phyloP scores from a whole-genome alignment of 1,140 invertebrate species.

The Eciton burchellii region DNA sequence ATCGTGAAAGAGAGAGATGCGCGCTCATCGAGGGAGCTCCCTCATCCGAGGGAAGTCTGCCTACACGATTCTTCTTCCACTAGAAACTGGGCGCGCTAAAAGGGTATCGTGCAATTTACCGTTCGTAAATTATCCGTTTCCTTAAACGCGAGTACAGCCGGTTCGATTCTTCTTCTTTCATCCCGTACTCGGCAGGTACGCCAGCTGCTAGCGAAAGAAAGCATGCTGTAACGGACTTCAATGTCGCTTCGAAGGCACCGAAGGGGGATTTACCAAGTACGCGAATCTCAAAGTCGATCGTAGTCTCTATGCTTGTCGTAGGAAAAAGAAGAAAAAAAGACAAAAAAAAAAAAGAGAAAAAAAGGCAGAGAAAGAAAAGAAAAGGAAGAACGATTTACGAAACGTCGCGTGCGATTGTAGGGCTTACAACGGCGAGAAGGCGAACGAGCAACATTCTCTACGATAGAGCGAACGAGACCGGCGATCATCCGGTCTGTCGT shows the following conservation, averaged over 20 bases:
- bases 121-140: conserved; percentile 21
- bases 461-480: conserved; percentile 24
- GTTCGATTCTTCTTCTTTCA: neutral
- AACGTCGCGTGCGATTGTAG: conserved; percentile 35
- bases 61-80: conserved; percentile 17
- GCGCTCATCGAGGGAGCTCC: neutral
- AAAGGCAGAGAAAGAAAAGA: no score
- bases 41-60: neutral
- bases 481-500: conserved; percentile 25
- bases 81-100: conserved; percentile 17
- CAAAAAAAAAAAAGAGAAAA: no score
- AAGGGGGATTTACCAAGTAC: conserved; percentile 61
- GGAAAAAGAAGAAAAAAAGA: no score
- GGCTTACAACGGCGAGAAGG: conserved; percentile 31
- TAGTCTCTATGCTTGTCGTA: conserved; percentile 59
- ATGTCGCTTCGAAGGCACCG: conserved; percentile 62
- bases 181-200: conserved; percentile 19
- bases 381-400: conserved; percentile 54
- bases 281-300: conserved; percentile 60
- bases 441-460: conserved; percentile 31
- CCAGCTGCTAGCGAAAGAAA: conserved; percentile 14
- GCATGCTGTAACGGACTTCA: conserved; percentile 2
- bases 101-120: neutral
- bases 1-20: conserved; percentile 50
- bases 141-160: conserved; percentile 22